Base-by-base conservation (phyloP, 1,140 invertebrate genomes). In the Procambarus virginalis region DNA sequence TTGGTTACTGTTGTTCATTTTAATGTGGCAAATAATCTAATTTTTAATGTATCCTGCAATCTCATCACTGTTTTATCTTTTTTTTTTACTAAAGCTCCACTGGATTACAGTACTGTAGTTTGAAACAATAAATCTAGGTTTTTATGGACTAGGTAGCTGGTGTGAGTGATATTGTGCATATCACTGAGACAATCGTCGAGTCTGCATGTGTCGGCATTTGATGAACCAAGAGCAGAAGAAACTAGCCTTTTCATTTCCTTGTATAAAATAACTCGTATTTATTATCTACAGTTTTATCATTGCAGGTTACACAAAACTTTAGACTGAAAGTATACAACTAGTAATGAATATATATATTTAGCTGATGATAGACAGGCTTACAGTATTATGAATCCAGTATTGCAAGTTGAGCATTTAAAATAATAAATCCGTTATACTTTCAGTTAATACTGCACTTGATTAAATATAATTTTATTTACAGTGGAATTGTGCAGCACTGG, bases 401-500 rank as follows among this genome's bases (percentile, higher is more conserved):
- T 14, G 17, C 3, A 64, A 14, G 17, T 34, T 34, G 68, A 22
- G 51, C 5, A 10, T 55, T 10, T 10, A 2, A 3, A 22, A 2
- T 70, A 73, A 4, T 20, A 73, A 22, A 34, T 6, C 6, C 8
- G n/a, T 34, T 2, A 20, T 22, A 73, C 34, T 34, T 34, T 6
- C 22, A 8, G 3, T 22, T 73, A 34, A 20, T n/a, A 2, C 22
- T 8, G 22, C 2, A 73, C 6, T 73, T 34, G 9, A 68, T 14
- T 68, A 64, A 8, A 78, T 78, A 17, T 78, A 8, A 20, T 78
- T 3, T 34, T 0, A 22, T 49, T 84, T 75, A 6, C 73, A 84
- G 83, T 51, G 45, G 17, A n/a, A 55, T 34, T 73, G 64, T 22
- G 51, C 83, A 75, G 46, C 68, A 34, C 34, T 84, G 20, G 68